Base-by-base conservation (phyloP, 2,888 invertebrate genomes). In the Parasteatoda lunata region DNA sequence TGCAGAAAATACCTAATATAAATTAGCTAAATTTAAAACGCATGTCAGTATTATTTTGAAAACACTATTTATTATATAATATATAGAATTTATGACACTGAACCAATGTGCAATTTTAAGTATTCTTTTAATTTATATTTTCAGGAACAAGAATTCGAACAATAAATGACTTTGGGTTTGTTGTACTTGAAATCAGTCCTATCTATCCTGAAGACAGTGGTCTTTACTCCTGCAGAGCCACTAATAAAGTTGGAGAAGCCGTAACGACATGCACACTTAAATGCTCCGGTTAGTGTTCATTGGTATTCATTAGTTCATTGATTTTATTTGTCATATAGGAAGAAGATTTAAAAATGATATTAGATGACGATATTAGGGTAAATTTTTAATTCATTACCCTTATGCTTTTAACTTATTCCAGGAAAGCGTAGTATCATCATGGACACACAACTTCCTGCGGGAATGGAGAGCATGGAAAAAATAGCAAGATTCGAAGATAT, bases 111-210 rank as follows among this genome's bases (percentile, higher is more conserved):
- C 30, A 2, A 30, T 30, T 30, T 30, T 30, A 30, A 30, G 30
- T 30, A 30, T 30, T 30, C 30, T 49, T 76, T 64, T 49, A 11
- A 15, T n/a, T 9, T 30, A 9, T 77, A 69, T 72, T 82, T 82
- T 45, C 96, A 71, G 97, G 98, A 84, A 97, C 97, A 9, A 94
- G 98, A 90, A 97, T 98, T 94, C 96, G 98, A 90, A 98, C 98
- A 52, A 97, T 98, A 95, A 97, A 97, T 91, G 98, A 99, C 93
- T 98, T 99, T 92, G 98, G 99, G 84, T 98, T 98, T 91, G 98
- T 98, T 51, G 97, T 98, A 90, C 94, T 99, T 89, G 98, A 99
- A 94, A 98, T 99, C 90, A 96, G 97, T 8, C 98, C 98, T 0
- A 97, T 98, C 11, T 98, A 98, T 92, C 97, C 97, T 1, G 97